These are phyloP conservation scores for Magallana gigas DNA, from an alignment of 1,140 invertebrate genomes.

Conservation along the genomic window DNA sequence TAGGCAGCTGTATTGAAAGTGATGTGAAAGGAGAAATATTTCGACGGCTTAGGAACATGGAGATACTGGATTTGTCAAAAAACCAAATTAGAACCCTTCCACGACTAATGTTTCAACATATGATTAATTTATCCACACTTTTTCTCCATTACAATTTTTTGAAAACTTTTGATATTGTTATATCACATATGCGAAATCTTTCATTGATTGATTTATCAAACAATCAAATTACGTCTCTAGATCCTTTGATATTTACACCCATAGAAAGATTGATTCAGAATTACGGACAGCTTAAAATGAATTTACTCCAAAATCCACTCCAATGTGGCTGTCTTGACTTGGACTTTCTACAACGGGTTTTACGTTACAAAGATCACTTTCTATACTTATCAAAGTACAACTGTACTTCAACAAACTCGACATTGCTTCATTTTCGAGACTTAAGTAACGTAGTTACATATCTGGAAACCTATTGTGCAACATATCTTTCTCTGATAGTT, in stretches of 20 bases:
- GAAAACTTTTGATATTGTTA: not conserved
- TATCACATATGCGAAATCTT: constrained; percentile 4
- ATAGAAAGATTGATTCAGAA: not conserved
- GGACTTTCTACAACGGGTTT: not conserved
- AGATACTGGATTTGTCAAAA: not conserved
- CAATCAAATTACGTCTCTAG: constrained; percentile 10
- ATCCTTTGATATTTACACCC: too few species aligned
- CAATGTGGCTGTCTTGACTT: not conserved
- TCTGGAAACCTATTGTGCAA: not conserved
- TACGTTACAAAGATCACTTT: not conserved
- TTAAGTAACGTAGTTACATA: not conserved
- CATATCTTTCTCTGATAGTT: not conserved
- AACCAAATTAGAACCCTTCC: not conserved
- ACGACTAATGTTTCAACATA: not conserved
- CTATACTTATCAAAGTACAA: not conserved
- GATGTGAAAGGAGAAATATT: not conserved
- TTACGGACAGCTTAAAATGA: not conserved
- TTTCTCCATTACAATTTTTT: not conserved
- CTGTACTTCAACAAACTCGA: not conserved
- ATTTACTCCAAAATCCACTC: not conserved
- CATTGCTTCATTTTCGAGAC: not conserved
- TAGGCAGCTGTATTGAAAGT: not conserved
- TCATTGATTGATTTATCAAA: not conserved
- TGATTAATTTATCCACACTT: not conserved
- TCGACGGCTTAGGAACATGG: not conserved